Evolutionary conservation across 2,797 vertebrate species (phyloP), one percentile per base, ranked within the genome.

Genomic region (Pelodytes ibericus): DNA sequence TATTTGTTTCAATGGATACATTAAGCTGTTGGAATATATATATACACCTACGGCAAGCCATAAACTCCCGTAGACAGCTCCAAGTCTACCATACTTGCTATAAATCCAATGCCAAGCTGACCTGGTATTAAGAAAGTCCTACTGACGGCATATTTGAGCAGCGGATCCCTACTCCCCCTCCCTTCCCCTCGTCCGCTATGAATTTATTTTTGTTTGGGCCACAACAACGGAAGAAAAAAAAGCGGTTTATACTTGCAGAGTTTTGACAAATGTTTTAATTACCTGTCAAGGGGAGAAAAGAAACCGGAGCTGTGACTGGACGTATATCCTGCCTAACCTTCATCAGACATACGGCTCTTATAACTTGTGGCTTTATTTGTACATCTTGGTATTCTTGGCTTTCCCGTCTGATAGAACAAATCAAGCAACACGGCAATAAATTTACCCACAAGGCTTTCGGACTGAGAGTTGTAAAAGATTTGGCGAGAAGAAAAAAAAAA

Each of bases 191-290:
- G 11, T 6, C 1, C 41, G 18, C 41, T n/a, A 36, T 67, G 61
- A 67, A 75, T 75, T 68, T 68, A 29, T 59, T 51, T 67, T 59
- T 60, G 36, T 75, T 66, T 74, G 57, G 51, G 36, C 64, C 22
- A 22, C 3, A 16, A 36, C 13, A 27, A n/a, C 2, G 13, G 26
- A 65, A 39, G 29, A 13, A 47, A 63, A 39, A 53, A 41, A 26
- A 26, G 18, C 18, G 41, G 25, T 56, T 62, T 74, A 39, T 26
- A 30, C 15, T 6, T 16, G 63, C 26, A 33, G 2, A 58, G 51
- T 26, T 47, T 22, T 74, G 64, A 67, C 53, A 68, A 68, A 74
- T 68, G 63, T 76, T 60, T 76, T 76, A 76, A 63, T 76, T 70
- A 70, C 74, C 74, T 71, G 59, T 63, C 66, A 71, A 18, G 29